Base-by-base conservation (phyloP, 2,113 vertebrate genomes). In the Micromys minutus region DNA sequence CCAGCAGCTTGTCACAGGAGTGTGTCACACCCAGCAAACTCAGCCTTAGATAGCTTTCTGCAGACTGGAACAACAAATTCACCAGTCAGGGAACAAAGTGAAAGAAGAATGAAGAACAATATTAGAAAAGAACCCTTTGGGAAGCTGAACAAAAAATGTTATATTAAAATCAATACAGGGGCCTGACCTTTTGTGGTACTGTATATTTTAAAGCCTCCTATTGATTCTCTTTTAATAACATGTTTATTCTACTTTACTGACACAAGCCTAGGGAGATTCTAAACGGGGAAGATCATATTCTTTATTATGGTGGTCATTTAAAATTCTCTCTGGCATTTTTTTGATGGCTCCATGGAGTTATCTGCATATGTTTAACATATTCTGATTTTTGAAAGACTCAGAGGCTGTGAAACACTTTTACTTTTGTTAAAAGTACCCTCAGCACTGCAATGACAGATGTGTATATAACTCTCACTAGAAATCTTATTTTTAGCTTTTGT, bases 221-320 rank as follows among this genome's bases (percentile, higher is more conserved):
- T 98, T 98, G 98, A 99, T 98, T 97, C 93, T 97, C 65, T 63
- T 98, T 98, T 98, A 98, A 98, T 98, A 98, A 98, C 98, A 98
- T 98, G 98, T 98, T 99, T 98, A 98, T 98, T 98, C 97, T 98
- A 97, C 93, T 98, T 98, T 98, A 97, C 97, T 96, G 98, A 96
- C 84, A 93, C 87, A 94, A 96, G 95, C 96, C 95, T 96, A 87
- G 92, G 97, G 97, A 98, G 97, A 97, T 80, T 94, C 75, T 65
- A 84, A 91, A 94, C 93, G 95, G 90, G 72, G 93, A 93, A 96
- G 97, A 97, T 71, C 76, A 96, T 96, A 93, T 80, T 93, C 94
- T 94, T 93, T 95, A 95, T 98, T 95, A 72, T 87, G 52, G 24
- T 92, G 72, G 94, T 95, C 52, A 87, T 95, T 97, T 96, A 1